Conservation (phyloP, 2,113 vertebrate species). For the Anseranas semipalmata region DNA sequence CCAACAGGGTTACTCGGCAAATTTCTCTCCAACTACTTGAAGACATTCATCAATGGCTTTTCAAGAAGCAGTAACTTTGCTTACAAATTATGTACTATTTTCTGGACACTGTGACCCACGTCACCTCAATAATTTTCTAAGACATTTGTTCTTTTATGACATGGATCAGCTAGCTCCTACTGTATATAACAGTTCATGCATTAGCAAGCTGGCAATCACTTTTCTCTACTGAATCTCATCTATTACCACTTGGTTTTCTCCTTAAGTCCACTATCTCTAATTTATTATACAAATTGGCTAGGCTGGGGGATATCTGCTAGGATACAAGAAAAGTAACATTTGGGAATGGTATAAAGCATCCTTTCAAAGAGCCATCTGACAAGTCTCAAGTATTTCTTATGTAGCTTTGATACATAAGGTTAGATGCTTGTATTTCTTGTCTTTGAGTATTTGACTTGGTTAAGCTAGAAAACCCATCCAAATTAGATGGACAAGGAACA, state of each 20-base stretch:
- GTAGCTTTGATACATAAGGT: not conserved
- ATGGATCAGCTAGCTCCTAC: not conserved
- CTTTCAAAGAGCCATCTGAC: not conserved
- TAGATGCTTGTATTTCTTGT: not conserved
- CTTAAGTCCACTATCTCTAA: not conserved
- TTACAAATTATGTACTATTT: not conserved
- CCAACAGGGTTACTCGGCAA: not conserved
- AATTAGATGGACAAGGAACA: not conserved
- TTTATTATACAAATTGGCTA: not conserved
- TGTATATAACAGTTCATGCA: not conserved
- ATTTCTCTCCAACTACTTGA: not conserved
- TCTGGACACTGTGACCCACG: not conserved
- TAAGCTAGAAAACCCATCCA: not conserved
- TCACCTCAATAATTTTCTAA: not conserved
- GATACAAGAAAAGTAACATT: not conserved
- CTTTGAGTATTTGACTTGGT: not conserved
- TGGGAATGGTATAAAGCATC: not conserved
- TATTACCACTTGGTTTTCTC: not conserved
- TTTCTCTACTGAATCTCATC: not conserved
- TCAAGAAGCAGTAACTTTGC: not conserved
- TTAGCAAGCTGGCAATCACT: not conserved
- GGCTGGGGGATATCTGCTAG: not conserved
- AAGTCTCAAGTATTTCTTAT: not conserved
- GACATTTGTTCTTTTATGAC: not conserved
- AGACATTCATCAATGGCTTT: not conserved